Percentiles rank a stretch among this genome's conserved stretches.
These are phyloP conservation scores for Gypaetus barbatus DNA, from an alignment of 2,797 vertebrate species.

Conservation along the genomic window DNA sequence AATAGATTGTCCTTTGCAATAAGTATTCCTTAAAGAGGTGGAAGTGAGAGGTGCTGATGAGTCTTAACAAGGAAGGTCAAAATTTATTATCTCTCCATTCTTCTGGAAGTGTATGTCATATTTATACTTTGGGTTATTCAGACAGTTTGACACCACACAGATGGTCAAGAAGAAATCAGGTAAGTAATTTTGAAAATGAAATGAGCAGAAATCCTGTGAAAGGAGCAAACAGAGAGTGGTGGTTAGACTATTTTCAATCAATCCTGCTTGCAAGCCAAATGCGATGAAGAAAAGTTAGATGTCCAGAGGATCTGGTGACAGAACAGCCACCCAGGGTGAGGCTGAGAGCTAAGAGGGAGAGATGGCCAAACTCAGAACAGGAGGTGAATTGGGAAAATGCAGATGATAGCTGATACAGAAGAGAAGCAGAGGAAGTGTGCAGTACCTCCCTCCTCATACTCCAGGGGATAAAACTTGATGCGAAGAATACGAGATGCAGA, in stretches of 20 bases:
- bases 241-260: background rate
- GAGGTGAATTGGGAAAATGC: background rate
- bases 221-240: background rate
- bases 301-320: background rate
- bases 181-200: background rate
- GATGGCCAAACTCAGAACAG: background rate
- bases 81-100: background rate
- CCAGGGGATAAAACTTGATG: background rate
- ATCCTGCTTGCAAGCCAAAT: background rate
- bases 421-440: background rate
- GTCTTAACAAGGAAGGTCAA: background rate
- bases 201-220: background rate
- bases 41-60: background rate
- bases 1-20: background rate
- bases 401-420: background rate
- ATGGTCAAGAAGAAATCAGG: background rate
- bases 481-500: fast-evolving
- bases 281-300: background rate
- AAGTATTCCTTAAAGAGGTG: background rate
- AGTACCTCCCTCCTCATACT: background rate
- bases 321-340: background rate
- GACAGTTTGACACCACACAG: background rate
- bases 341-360: background rate
- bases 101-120: background rate
- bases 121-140: background rate